phyloP scores from a whole-genome alignment of 2,888 invertebrate species.

The Eretmocerus hayati region DNA sequence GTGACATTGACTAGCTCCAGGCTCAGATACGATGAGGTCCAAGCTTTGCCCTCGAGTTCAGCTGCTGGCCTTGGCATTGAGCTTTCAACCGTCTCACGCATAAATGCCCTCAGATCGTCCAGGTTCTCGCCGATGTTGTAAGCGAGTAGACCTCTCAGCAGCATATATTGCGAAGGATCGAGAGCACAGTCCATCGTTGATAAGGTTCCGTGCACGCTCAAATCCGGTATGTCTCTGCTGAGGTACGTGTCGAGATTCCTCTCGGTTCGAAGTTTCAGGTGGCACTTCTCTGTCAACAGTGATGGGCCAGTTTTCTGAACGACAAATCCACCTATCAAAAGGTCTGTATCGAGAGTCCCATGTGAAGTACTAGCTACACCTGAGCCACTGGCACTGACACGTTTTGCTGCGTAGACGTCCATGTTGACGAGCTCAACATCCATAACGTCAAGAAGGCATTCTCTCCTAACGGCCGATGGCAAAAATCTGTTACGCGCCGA shows the following conservation, averaged over 20 bases:
- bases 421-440: constrained; percentile 66
- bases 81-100: constrained; percentile 33
- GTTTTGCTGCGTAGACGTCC: constrained; percentile 64
- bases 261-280: constrained; percentile 72
- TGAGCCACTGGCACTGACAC: constrained; percentile 34
- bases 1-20: constrained; percentile 83
- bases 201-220: constrained; percentile 76
- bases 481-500: constrained; percentile 71
- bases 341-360: no score
- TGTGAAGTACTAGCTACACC: constrained; percentile 32
- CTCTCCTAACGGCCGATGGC: constrained; percentile 52
- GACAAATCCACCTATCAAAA: constrained; percentile 51
- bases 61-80: constrained; percentile 20
- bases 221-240: constrained; percentile 58
- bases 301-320: constrained; percentile 57
- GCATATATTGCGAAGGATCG: constrained; percentile 77
- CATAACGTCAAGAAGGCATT: constrained; percentile 68
- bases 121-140: constrained; percentile 86
- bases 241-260: constrained; percentile 65
- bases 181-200: constrained; percentile 78
- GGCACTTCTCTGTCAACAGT: constrained; percentile 75
- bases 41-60: constrained; percentile 51
- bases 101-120: constrained; percentile 53
- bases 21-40: constrained; percentile 73
- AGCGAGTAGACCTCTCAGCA: constrained; percentile 77